Evolutionary conservation across 2,797 vertebrate species (phyloP).

Genomic region (Cynodonichthys magdalenae): DNA sequence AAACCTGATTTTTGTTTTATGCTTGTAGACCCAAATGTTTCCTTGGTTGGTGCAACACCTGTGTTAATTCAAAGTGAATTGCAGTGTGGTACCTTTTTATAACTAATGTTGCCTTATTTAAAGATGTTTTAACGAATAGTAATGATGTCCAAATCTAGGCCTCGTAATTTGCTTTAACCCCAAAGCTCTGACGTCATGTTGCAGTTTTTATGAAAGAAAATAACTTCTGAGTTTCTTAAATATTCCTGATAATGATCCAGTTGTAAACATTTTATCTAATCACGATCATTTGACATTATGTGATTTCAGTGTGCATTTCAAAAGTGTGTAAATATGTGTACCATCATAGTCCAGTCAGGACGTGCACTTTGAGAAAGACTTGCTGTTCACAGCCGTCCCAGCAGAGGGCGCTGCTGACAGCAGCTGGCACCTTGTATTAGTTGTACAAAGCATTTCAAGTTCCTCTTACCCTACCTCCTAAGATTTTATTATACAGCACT

Average conservation of each 20-base stretch:
- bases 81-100: constrained; percentile 52
- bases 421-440: constrained; percentile 43
- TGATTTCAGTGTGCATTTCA: background rate
- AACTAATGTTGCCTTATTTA: constrained; percentile 74
- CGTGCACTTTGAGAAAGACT: constrained; percentile 26
- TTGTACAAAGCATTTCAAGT: constrained; percentile 53
- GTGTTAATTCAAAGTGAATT: constrained; percentile 65
- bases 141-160: constrained; percentile 44
- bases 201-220: background rate
- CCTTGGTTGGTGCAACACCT: constrained; percentile 50
- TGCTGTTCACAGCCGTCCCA: constrained; percentile 37
- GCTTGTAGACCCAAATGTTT: constrained; percentile 43
- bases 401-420: constrained; percentile 46
- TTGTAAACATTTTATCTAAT: background rate
- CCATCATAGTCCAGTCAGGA: constrained; percentile 22
- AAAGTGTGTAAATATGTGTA: background rate
- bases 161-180: constrained; percentile 56
- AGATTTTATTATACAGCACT: constrained; percentile 15
- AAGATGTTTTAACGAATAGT: constrained; percentile 58
- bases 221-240: background rate
- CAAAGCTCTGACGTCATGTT: constrained; percentile 48
- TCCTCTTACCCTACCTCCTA: constrained; percentile 67
- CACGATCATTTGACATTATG: background rate
- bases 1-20: constrained; percentile 47
- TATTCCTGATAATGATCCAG: too few species aligned